These are phyloP conservation scores for Drosophila recens DNA, from an alignment of 2,888 invertebrate genomes.

Conservation along the genomic window DNA sequence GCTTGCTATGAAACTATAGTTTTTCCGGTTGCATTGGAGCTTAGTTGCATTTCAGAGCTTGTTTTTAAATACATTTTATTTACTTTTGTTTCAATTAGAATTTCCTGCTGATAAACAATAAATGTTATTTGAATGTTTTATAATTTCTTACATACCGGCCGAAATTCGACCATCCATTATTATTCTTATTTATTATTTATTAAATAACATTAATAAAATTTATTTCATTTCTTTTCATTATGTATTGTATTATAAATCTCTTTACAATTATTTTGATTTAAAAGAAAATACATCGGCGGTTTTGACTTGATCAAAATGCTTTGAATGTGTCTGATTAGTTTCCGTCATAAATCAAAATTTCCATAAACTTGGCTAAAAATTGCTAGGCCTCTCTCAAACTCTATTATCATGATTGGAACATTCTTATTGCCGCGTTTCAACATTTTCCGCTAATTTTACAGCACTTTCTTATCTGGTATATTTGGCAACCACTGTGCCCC, in stretches of 20 bases:
- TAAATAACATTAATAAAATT: too few species aligned
- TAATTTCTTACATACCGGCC: too few species aligned
- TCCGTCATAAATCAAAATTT: not conserved
- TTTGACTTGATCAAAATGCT: too few species aligned
- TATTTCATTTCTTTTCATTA: too few species aligned
- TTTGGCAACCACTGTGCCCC: conserved; percentile 55
- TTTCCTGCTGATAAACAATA: not conserved
- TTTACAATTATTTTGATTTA: too few species aligned
- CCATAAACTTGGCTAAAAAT: not conserved
- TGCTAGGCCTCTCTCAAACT: not conserved
- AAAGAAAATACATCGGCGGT: too few species aligned
- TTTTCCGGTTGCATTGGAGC: not conserved
- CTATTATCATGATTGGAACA: not conserved
- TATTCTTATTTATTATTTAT: too few species aligned
- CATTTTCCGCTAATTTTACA: conserved; percentile 21
- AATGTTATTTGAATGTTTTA: not conserved
- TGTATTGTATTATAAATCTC: too few species aligned
- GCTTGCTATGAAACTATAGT: not conserved
- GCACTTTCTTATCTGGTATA: conserved; percentile 32
- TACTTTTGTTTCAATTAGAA: not conserved
- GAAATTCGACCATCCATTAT: too few species aligned
- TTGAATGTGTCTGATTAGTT: too few species aligned
- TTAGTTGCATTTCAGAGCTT: not conserved
- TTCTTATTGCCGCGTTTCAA: conserved; percentile 11
- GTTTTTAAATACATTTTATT: not conserved